Percentiles rank a stretch among this genome's conserved stretches.
Evolutionary conservation across 2,113 vertebrate species (phyloP).

Genomic region (Chauna torquata): DNA sequence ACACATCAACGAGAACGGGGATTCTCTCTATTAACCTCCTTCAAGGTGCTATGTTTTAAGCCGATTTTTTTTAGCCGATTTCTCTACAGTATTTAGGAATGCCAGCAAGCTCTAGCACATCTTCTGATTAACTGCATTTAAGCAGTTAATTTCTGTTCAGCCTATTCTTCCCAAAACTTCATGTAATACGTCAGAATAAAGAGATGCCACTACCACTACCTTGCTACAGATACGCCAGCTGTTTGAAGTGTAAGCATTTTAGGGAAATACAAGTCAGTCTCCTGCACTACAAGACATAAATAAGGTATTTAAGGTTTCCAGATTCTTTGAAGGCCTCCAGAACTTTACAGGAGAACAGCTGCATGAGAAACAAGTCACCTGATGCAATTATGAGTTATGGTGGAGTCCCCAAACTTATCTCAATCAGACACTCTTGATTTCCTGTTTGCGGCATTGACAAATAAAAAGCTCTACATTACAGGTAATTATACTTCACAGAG

Average conservation of each 20-base stretch:
- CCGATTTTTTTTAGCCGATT: background rate
- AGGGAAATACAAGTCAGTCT: background rate
- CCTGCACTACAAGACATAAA: background rate
- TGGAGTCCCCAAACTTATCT: constrained; percentile 40
- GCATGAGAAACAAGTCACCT: background rate
- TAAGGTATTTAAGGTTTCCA: background rate
- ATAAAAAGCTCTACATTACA: constrained; percentile 52
- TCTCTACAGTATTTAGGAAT: background rate
- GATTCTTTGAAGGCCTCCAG: background rate
- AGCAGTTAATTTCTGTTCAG: background rate
- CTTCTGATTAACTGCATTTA: background rate
- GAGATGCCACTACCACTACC: background rate
- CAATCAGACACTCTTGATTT: constrained; percentile 56
- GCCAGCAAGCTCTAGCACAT: background rate
- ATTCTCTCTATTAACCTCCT: background rate
- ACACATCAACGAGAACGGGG: rapidly evolving
- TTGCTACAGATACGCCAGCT: background rate
- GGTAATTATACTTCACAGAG: constrained; percentile 54
- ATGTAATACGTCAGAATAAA: background rate
- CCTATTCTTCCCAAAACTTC: background rate
- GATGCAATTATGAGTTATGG: background rate
- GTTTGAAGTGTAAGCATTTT: background rate
- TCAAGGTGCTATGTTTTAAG: background rate
- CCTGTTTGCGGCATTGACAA: constrained; percentile 50
- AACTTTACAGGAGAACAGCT: background rate